Evolutionary conservation across 2,797 vertebrate genomes (phyloP).

Genomic region (Pseudochaenichthys georgianus): DNA sequence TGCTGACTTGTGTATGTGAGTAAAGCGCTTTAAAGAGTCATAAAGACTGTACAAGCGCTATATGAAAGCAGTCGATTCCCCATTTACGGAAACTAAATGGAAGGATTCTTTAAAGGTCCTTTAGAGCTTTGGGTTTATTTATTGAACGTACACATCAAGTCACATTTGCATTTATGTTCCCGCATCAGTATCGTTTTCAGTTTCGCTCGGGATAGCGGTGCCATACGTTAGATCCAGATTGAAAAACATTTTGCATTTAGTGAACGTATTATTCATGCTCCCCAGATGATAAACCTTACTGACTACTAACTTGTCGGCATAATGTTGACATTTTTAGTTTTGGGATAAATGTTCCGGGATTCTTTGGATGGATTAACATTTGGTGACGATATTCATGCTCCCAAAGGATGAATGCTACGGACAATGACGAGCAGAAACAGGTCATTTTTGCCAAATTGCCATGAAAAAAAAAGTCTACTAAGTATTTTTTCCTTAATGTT

Average conservation of each 20-base stretch:
- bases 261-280: background rate
- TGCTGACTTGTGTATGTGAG: too few species aligned
- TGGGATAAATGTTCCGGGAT: background rate
- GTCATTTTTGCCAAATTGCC: too few species aligned
- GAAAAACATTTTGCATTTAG: background rate
- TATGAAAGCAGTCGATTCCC: too few species aligned
- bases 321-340: background rate
- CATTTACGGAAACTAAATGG: too few species aligned
- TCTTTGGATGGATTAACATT: background rate
- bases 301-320: background rate
- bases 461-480: too few species aligned
- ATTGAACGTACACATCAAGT: background rate
- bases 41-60: too few species aligned
- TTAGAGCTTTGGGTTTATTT: background rate
- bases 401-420: background rate
- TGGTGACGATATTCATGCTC: background rate
- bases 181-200: too few species aligned
- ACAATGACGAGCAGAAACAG: too few species aligned
- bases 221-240: background rate
- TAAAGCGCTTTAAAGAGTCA: too few species aligned
- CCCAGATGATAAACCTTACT: background rate
- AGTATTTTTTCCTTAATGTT: too few species aligned
- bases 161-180: background rate
- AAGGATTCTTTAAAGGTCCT: background rate
- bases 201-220: background rate